Conservation (phyloP, 2,888 invertebrate genomes). For the Rosalia funebris region DNA sequence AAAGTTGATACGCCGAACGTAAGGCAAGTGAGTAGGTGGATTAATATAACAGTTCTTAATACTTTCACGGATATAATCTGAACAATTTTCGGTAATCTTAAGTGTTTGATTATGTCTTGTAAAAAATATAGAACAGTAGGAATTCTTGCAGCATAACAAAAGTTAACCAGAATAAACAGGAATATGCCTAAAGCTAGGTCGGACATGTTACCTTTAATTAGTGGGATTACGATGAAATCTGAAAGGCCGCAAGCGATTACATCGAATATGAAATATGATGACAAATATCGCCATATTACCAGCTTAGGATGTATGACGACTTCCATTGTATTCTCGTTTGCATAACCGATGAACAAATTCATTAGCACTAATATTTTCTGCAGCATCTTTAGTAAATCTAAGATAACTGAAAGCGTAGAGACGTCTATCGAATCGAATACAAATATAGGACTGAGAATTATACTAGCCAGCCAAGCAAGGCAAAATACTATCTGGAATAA, state of each 20-base stretch:
- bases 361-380: slow-evolving; percentile 4
- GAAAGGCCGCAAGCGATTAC: slow-evolving; percentile 5
- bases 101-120: neutral
- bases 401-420: neutral
- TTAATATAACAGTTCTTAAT: neutral
- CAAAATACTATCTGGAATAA: slow-evolving; percentile 19
- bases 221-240: neutral
- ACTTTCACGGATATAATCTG: neutral
- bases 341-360: neutral
- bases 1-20: neutral
- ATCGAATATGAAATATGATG: slow-evolving; percentile 42
- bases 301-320: neutral
- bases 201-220: neutral
- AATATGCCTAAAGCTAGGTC: neutral
- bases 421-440: neutral
- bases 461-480: neutral
- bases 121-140: neutral
- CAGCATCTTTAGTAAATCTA: neutral
- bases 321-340: neutral
- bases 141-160: neutral
- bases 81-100: neutral
- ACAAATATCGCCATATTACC: slow-evolving; percentile 36
- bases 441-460: neutral
- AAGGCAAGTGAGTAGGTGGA: neutral
- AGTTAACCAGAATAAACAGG: neutral